Conservation (phyloP, 2,113 vertebrate species). For the Syrmaticus mikado region DNA sequence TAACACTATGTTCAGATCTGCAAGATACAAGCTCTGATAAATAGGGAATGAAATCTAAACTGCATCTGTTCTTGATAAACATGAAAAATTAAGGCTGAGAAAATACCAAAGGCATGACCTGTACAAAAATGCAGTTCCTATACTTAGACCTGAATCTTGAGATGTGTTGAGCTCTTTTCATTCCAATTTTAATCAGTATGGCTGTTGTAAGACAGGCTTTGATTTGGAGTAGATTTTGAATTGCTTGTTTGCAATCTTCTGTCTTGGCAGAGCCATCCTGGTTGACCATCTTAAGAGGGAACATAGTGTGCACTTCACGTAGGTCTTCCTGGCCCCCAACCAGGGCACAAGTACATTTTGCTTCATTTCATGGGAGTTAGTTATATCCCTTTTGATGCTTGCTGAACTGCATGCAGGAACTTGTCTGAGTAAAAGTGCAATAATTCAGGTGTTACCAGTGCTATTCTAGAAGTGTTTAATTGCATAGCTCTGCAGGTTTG, state of each 20-base stretch:
- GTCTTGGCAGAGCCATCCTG: neutral
- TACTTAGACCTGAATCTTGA: slow-evolving; percentile 32
- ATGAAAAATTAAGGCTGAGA: slow-evolving; percentile 54
- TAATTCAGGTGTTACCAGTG: rapidly evolving
- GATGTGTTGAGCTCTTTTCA: neutral
- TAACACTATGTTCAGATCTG: slow-evolving; percentile 62
- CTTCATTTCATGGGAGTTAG: neutral
- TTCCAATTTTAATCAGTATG: neutral
- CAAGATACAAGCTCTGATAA: slow-evolving; percentile 32
- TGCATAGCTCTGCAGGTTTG: rapidly evolving
- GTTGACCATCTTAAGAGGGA: neutral
- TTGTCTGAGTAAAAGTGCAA: neutral
- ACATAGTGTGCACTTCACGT: neutral
- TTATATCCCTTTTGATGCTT: neutral
- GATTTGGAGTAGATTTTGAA: neutral
- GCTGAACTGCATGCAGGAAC: rapidly evolving
- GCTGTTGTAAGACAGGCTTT: neutral
- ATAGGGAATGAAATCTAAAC: slow-evolving; percentile 43
- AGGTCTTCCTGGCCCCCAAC: neutral
- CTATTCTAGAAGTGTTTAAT: neutral
- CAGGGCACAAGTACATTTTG: rapidly evolving
- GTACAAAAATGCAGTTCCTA: slow-evolving; percentile 43
- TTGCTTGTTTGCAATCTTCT: neutral
- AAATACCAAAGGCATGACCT: slow-evolving; percentile 51
- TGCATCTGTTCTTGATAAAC: slow-evolving; percentile 69